phyloP scores from a whole-genome alignment of 2,888 invertebrate species.

The Cotesia congregata region DNA sequence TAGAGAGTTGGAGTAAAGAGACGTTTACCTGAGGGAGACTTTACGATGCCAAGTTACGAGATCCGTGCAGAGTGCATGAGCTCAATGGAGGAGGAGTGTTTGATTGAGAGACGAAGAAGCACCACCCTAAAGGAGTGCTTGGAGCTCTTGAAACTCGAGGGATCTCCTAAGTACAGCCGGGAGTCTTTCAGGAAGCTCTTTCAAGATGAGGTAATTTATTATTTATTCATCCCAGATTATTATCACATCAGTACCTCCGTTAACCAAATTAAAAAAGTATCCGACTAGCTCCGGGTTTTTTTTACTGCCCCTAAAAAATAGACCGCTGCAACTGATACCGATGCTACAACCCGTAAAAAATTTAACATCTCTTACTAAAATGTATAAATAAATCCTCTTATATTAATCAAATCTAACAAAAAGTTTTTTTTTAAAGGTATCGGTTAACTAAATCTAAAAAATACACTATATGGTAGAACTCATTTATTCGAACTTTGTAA shows the following conservation, averaged over 20 bases:
- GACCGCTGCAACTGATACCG: too few relatives aligned
- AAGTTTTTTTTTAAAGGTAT: too few relatives aligned
- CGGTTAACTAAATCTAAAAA: too few relatives aligned
- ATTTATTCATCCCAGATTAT: constrained; percentile 24
- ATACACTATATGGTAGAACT: too few relatives aligned
- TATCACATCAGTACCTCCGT: constrained; percentile 20
- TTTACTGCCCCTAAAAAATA: neutral
- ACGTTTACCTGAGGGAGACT: constrained; percentile 14
- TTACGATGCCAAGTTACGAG: constrained; percentile 49
- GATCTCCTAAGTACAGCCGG: constrained; percentile 74
- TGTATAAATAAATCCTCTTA: too few relatives aligned
- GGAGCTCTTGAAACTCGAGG: constrained; percentile 77
- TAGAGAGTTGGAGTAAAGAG: constrained; percentile 7
- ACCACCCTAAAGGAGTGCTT: constrained; percentile 78
- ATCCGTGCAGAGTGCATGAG: constrained; percentile 71
- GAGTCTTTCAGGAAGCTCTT: constrained; percentile 78
- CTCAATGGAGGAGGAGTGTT: constrained; percentile 80
- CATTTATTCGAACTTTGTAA: too few relatives aligned
- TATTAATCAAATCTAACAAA: too few relatives aligned
- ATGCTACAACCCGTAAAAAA: too few relatives aligned
- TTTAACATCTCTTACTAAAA: too few relatives aligned
- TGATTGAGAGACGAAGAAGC: constrained; percentile 75
- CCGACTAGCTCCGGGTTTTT: neutral
- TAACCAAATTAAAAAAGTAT: neutral
- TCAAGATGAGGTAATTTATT: constrained; percentile 77